These are phyloP conservation scores for Etheostoma spectabile DNA, from an alignment of 2,113 vertebrate genomes.

Conservation along the genomic window DNA sequence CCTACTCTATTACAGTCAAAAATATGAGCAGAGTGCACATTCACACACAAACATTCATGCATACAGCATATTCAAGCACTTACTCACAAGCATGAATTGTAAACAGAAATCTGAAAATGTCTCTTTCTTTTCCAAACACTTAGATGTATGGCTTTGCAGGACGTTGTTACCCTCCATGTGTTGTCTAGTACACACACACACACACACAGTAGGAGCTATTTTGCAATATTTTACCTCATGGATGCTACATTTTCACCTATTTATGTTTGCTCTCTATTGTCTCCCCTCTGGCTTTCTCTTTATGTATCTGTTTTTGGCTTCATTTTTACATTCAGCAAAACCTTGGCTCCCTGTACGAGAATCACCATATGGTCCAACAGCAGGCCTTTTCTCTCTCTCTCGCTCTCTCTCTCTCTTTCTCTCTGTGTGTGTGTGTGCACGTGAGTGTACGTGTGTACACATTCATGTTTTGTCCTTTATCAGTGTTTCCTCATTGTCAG, in stretches of 20 bases:
- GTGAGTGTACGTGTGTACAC: neutral
- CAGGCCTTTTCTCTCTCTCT: conserved; percentile 56
- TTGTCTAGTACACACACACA: conserved; percentile 3
- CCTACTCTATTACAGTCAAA: neutral
- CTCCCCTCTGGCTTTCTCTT: conserved; percentile 31
- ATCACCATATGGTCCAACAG: conserved; percentile 79
- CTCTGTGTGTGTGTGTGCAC: neutral
- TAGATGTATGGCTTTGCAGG: neutral
- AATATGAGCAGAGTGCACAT: neutral
- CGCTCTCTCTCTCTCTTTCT: too few species aligned
- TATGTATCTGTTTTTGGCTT: conserved; percentile 57
- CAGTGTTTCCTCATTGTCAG: conserved; percentile 80
- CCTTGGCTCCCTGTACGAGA: conserved; percentile 58
- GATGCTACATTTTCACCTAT: conserved; percentile 36
- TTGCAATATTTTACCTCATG: conserved; percentile 17
- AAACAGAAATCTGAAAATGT: neutral
- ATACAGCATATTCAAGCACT: neutral
- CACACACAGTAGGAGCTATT: conserved; percentile 32
- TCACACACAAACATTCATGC: neutral
- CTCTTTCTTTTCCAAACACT: conserved; percentile 8
- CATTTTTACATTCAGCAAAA: conserved; percentile 60
- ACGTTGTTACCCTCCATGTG: neutral
- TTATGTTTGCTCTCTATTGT: conserved; percentile 20
- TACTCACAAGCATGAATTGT: conserved; percentile 4
- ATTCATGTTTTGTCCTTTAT: conserved; percentile 73